These are phyloP conservation scores for Nettapus auritus DNA, from an alignment of 2,113 vertebrate genomes.

Conservation along the genomic window DNA sequence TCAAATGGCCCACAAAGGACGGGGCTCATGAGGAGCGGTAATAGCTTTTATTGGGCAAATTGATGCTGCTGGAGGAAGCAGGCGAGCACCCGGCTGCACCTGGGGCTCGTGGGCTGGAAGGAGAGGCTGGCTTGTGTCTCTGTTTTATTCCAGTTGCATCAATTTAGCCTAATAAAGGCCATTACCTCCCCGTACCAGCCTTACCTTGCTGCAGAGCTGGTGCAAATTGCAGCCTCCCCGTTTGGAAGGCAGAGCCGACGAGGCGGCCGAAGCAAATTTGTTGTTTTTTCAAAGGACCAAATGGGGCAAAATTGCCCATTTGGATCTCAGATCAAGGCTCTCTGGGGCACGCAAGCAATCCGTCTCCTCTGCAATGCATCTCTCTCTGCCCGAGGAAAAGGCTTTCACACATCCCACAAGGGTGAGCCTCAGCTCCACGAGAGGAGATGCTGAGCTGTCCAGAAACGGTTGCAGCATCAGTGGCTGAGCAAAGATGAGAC, in stretches of 20 bases:
- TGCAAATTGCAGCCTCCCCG: background rate
- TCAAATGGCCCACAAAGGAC: background rate
- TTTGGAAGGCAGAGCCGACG: background rate
- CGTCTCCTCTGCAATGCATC: rapidly evolving
- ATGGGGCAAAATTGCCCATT: background rate
- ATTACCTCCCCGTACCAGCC: background rate
- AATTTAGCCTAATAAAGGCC: background rate
- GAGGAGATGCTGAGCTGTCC: background rate
- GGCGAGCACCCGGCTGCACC: background rate
- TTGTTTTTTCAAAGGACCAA: background rate
- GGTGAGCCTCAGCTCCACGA: background rate
- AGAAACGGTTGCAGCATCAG: background rate
- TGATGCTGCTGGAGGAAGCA: slow-evolving; percentile 49
- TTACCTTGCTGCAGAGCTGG: background rate
- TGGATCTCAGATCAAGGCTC: background rate
- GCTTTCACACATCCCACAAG: background rate
- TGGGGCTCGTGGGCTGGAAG: background rate
- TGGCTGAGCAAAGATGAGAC: background rate
- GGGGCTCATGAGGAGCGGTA: background rate
- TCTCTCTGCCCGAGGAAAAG: background rate
- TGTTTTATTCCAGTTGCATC: slow-evolving; percentile 2
- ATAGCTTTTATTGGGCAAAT: slow-evolving; percentile 1
- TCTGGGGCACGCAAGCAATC: rapidly evolving
- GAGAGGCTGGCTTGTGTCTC: background rate
- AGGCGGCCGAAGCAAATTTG: background rate